These are phyloP conservation scores for Listronotus oregonensis DNA, from an alignment of 1,140 invertebrate species.

Conservation along the genomic window DNA sequence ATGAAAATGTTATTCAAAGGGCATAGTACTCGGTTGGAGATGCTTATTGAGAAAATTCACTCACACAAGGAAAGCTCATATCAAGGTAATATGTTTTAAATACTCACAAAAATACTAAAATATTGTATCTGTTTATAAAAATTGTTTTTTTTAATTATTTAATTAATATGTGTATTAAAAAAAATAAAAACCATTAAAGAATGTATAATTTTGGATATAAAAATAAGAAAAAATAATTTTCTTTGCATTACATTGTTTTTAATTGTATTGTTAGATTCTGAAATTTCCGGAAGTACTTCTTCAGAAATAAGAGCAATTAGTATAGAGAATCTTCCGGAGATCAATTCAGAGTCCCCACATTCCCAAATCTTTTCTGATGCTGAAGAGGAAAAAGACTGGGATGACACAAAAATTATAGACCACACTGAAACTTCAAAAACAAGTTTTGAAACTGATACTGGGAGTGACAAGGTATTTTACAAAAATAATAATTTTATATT, in stretches of 20 bases:
- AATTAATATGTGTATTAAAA: too few species aligned
- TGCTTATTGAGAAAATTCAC: conserved; percentile 83
- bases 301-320: conserved; percentile 10
- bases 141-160: too few species aligned
- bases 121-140: too few species aligned
- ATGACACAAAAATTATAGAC: not conserved
- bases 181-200: too few species aligned
- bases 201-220: too few species aligned
- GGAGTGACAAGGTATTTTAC: not conserved
- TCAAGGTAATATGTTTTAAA: conserved; percentile 18
- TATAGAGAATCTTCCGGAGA: conserved; percentile 9
- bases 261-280: conserved; percentile 15
- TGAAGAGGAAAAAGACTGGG: conserved; percentile 28
- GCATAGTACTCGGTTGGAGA: conserved; percentile 77
- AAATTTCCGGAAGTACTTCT: conserved; percentile 24
- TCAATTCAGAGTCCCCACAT: conserved; percentile 16
- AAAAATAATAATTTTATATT: too few species aligned
- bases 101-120: not conserved
- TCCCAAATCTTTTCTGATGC: conserved; percentile 23
- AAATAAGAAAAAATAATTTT: too few species aligned
- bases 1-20: conserved; percentile 57
- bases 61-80: conserved; percentile 68
- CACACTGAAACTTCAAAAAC: not conserved
- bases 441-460: not conserved
- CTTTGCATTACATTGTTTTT: conserved; percentile 2